Base-by-base conservation (phyloP, 2,113 vertebrate genomes). In the Emydocephalus ijimae region DNA sequence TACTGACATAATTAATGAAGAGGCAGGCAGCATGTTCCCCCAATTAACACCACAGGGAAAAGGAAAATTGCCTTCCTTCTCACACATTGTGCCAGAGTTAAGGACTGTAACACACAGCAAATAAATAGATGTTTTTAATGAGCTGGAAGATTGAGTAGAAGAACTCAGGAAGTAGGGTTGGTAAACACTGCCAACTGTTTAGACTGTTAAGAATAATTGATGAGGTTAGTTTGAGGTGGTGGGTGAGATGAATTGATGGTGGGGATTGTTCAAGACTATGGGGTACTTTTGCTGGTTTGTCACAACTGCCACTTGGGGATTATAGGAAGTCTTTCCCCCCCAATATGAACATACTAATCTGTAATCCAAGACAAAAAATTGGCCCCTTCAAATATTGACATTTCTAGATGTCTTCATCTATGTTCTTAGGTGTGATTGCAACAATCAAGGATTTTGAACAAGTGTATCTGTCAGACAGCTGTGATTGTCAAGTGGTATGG, bases 21-120 rank as follows among this genome's bases (percentile, higher is more conserved):
- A 98, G 97, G 97, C 97, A 98, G 98, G 97, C 98, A 97, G 98
- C 98, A 94, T 97, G 98, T 97, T 98, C 97, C 96, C 98, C 98
- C 98, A 98, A 99, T 99, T 99, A 98, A 98, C 98, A 98, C 98
- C 98, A 96, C 98, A 98, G 98, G 98, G 98, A 98, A 98, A 98
- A 97, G 97, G 96, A 97, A 98, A 98, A 98, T 98, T 98, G 98
- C 98, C 98, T 98, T 98, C 96, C 97, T 98, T 97, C 98, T 97
- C 96, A 97, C 95, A 55, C 96, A 96, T 97, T 96, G 97, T 98
- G 98, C 98, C 97, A 98, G 97, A 98, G 98, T 97, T 98, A 98
- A 98, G 97, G 97, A 97, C 97, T 98, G 97, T 97, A 98, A 97
- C 97, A 97, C 96, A 96, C 96, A 97, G 97, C 98, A 98, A 98